These are phyloP conservation scores for Chlorodrepanis virens DNA, from an alignment of 2,113 vertebrate species.

Conservation along the genomic window DNA sequence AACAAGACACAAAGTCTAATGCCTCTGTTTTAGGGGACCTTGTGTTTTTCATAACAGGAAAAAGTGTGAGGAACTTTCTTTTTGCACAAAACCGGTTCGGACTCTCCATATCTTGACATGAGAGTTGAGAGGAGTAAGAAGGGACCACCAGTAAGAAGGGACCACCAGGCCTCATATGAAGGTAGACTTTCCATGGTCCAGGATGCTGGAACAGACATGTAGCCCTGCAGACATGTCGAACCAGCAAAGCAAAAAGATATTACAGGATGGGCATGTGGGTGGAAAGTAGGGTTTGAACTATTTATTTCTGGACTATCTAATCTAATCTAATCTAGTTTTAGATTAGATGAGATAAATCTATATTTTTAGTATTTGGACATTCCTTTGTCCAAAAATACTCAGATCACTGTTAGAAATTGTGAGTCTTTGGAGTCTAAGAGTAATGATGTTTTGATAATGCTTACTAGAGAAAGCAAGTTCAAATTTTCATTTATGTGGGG, in stretches of 20 bases:
- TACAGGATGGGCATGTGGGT: accelerated
- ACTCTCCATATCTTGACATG: background rate
- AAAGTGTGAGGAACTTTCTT: background rate
- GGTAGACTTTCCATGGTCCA: background rate
- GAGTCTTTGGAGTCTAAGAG: background rate
- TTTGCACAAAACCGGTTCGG: background rate
- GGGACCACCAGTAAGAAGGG: background rate
- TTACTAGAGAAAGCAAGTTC: background rate
- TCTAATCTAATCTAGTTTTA: background rate
- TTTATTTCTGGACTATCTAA: background rate
- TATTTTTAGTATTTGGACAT: background rate
- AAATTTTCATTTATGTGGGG: background rate
- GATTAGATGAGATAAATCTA: background rate
- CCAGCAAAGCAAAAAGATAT: background rate
- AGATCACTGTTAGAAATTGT: background rate
- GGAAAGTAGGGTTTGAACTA: background rate
- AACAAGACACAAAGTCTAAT: background rate
- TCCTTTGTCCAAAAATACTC: background rate
- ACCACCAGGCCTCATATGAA: background rate
- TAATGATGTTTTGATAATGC: background rate
- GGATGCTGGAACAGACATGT: background rate
- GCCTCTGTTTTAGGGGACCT: background rate
- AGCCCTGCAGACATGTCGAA: background rate
- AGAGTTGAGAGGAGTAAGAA: background rate
- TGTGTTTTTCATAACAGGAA: background rate